Evolutionary conservation across 2,113 vertebrate species (phyloP).

Genomic region (Athene noctua): DNA sequence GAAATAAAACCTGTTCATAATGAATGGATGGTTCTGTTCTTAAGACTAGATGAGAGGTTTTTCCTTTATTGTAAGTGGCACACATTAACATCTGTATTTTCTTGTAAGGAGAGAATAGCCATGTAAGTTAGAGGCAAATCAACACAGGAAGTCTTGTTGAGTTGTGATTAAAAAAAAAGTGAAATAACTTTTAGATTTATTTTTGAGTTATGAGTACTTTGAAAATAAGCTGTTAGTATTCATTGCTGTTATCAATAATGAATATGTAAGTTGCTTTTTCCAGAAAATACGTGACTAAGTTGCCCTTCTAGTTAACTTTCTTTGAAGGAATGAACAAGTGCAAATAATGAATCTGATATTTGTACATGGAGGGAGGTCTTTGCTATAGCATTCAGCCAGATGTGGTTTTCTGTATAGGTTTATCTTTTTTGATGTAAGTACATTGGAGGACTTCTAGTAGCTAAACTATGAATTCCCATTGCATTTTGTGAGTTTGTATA

Average conservation of each 20-base stretch:
- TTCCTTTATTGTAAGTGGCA: neutral
- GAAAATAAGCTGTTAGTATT: neutral
- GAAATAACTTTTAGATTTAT: neutral
- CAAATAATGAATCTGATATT: neutral
- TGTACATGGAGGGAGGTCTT: neutral
- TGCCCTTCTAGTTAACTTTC: neutral
- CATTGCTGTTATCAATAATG: neutral
- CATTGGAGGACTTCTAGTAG: neutral
- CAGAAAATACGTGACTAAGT: neutral
- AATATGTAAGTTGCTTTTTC: neutral
- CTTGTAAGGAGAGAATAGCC: neutral
- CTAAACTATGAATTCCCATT: neutral
- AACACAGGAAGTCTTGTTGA: neutral
- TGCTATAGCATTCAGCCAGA: neutral
- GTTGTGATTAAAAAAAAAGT: neutral
- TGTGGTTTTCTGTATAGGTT: neutral
- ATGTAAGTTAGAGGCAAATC: neutral
- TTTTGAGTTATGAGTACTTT: neutral
- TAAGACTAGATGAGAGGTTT: neutral
- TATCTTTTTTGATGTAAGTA: neutral
- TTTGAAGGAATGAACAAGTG: neutral
- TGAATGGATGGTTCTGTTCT: neutral
- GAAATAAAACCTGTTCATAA: constrained; percentile 1
- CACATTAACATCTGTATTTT: neutral
- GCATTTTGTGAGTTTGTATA: neutral